phyloP scores from a whole-genome alignment of 2,113 vertebrate species.

The Heteronetta atricapilla region DNA sequence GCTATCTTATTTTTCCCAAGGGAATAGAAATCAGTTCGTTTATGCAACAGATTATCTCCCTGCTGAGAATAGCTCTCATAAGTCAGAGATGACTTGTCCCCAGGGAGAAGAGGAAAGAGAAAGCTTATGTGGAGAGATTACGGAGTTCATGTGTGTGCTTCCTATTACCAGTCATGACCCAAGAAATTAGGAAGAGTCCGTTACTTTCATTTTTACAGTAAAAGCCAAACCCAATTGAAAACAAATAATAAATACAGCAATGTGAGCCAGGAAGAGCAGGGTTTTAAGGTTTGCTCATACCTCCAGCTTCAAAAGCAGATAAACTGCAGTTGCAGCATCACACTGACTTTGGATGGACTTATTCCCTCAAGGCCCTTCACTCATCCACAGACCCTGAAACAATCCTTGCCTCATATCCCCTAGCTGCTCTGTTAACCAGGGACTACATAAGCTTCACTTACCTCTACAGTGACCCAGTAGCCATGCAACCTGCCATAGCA shows the following conservation, averaged over 20 bases:
- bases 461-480: not conserved
- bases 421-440: not conserved
- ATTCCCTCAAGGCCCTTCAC: not conserved
- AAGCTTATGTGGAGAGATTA: not conserved
- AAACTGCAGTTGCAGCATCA: not conserved
- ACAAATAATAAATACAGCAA: not conserved
- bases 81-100: slow-evolving; percentile 30
- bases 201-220: slow-evolving; percentile 3
- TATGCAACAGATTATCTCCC: slow-evolving; percentile 26
- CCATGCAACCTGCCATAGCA: not conserved
- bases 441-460: not conserved
- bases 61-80: slow-evolving; percentile 29
- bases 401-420: not conserved
- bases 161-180: not conserved
- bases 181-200: not conserved
- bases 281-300: slow-evolving; percentile 15
- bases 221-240: not conserved
- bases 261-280: not conserved
- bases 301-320: slow-evolving; percentile 11
- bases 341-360: not conserved
- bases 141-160: slow-evolving; percentile 23
- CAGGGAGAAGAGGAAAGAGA: slow-evolving; percentile 21
- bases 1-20: not conserved
- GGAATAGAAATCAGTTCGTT: slow-evolving; percentile 41
- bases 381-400: not conserved